Percentiles rank a stretch among this genome's conserved stretches.
Conservation (phyloP, 1,140 invertebrate species). For the Micrasema minimum region DNA sequence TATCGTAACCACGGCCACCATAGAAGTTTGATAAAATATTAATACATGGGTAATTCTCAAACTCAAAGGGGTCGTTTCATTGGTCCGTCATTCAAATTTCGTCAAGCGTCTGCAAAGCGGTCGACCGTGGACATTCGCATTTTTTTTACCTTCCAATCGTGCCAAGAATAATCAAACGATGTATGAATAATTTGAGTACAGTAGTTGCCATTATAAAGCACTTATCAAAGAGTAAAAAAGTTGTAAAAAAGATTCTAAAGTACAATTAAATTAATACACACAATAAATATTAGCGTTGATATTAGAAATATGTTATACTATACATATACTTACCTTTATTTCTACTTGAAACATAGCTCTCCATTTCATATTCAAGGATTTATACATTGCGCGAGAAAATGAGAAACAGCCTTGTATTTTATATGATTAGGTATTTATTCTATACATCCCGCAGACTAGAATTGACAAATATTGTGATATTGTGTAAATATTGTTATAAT, state of each 20-base stretch:
- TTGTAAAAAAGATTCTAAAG: no score
- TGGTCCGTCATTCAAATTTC: constrained; percentile 18
- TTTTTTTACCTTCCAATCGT: constrained; percentile 8
- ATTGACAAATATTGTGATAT: no score
- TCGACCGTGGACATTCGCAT: neutral
- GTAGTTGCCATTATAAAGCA: no score
- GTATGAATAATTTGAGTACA: no score
- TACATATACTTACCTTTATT: no score
- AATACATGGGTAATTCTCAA: constrained; percentile 8
- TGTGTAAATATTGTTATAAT: no score
- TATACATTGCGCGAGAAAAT: constrained; percentile 5
- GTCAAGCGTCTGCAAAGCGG: neutral
- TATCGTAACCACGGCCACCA: constrained; percentile 26
- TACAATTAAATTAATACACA: no score
- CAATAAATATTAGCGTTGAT: no score
- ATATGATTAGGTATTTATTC: neutral
- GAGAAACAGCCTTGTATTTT: constrained; percentile 5
- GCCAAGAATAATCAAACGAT: constrained; percentile 12
- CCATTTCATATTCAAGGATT: constrained; percentile 25
- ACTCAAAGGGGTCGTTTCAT: constrained; percentile 12
- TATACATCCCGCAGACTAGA: neutral
- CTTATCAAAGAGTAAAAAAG: no score
- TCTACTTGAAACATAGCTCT: constrained; percentile 10
- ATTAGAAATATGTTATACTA: no score
- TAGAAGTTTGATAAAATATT: neutral